phyloP scores from a whole-genome alignment of 2,888 invertebrate species.

The Dioctria linearis region DNA sequence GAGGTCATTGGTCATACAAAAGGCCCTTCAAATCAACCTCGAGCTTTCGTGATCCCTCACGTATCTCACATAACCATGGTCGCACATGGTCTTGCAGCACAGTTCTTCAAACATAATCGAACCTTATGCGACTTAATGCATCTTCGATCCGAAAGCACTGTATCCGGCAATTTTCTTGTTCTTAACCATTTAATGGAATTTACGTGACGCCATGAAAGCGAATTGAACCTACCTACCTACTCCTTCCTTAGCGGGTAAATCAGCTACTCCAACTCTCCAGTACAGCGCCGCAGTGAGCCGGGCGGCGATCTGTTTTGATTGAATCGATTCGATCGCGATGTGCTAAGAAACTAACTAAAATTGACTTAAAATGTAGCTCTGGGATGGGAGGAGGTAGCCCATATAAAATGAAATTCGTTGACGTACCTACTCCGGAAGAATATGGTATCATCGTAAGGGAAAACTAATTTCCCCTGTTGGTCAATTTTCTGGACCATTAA shows the following conservation, averaged over 20 bases:
- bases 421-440: not conserved
- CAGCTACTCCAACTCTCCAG: not conserved
- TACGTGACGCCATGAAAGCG: conserved; percentile 63
- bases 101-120: conserved; percentile 14
- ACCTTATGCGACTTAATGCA: conserved; percentile 38
- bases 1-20: conserved; percentile 17
- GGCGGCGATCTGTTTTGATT: conserved; percentile 23
- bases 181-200: conserved; percentile 64
- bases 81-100: conserved; percentile 17
- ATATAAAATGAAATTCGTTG: conserved; percentile 6
- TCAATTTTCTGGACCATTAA: conserved; percentile 53
- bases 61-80: conserved; percentile 46
- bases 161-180: conserved; percentile 54
- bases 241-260: not conserved
- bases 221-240: conserved; percentile 36
- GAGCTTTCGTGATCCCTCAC: conserved; percentile 47
- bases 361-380: not conserved
- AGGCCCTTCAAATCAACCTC: conserved; percentile 26
- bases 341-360: conserved; percentile 9
- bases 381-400: not conserved
- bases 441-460: conserved; percentile 1
- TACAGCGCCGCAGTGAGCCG: not conserved
- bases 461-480: conserved; percentile 39
- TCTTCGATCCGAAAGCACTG: conserved; percentile 36
- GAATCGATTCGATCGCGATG: conserved; percentile 7